phyloP scores from a whole-genome alignment of 2,888 invertebrate species.

The Andrena bucephala region DNA sequence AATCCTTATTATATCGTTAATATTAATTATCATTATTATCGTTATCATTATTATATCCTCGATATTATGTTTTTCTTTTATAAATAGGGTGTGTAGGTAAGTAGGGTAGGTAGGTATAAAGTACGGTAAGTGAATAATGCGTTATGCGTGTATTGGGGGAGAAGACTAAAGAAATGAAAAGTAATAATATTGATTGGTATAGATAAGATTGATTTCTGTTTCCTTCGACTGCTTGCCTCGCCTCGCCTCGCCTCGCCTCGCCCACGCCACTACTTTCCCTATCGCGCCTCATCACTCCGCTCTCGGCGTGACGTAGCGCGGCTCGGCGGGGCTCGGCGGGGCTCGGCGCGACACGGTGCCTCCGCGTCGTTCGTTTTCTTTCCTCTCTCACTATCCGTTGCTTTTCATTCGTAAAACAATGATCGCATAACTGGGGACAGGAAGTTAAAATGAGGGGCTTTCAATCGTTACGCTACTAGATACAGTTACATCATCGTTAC shows the following conservation, averaged over 20 bases:
- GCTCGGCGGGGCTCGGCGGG: no score
- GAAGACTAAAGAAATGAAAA: constrained; percentile 63
- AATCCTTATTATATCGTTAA: constrained; percentile 84
- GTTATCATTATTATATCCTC: constrained; percentile 82
- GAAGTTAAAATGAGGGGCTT: constrained; percentile 63
- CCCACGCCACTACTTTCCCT: not conserved
- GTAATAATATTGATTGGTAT: constrained; percentile 45
- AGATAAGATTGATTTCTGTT: constrained; percentile 35
- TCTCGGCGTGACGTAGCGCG: not conserved
- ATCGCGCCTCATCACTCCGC: not conserved
- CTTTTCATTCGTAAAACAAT: constrained; percentile 54
- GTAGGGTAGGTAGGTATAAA: constrained; percentile 76
- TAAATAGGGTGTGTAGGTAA: constrained; percentile 82
- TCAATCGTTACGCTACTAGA: constrained; percentile 79
- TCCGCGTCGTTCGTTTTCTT: not conserved
- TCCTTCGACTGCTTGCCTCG: constrained; percentile 22
- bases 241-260: not conserved
- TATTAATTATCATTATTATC: constrained; percentile 77
- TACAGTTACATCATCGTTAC: constrained; percentile 71
- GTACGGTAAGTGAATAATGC: constrained; percentile 71
- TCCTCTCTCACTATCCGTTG: constrained; percentile 5
- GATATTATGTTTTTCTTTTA: constrained; percentile 84
- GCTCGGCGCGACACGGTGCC: no score
- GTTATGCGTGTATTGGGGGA: constrained; percentile 52
- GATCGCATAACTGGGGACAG: constrained; percentile 65